phyloP scores from a whole-genome alignment of 2,113 vertebrate genomes.

The Oncorhynchus nerka region DNA sequence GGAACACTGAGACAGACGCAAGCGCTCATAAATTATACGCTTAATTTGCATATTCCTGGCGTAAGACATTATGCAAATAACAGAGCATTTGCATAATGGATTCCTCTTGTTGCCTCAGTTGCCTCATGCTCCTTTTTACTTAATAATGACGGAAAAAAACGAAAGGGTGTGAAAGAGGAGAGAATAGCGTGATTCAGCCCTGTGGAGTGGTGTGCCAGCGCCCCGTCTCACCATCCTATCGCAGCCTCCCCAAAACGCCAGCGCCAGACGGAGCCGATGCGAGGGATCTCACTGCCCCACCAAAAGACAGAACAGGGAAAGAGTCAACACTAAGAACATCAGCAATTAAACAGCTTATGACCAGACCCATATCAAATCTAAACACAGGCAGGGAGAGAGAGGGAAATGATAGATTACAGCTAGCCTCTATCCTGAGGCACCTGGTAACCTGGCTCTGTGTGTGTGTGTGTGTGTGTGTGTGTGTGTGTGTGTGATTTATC shows the following conservation, averaged over 20 bases:
- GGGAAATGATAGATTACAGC: neutral
- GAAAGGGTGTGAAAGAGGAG: constrained; percentile 64
- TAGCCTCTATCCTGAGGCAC: neutral
- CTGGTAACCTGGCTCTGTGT: neutral
- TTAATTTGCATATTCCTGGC: constrained; percentile 94
- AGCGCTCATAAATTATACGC: constrained; percentile 95
- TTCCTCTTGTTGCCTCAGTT: constrained; percentile 91
- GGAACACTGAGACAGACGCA: constrained; percentile 88
- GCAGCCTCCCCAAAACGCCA: constrained; percentile 38
- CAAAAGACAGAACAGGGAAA: neutral
- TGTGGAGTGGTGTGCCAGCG: constrained; percentile 23
- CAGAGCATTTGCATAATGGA: constrained; percentile 91
- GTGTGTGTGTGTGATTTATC: neutral
- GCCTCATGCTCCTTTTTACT: constrained; percentile 82
- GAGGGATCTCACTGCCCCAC: neutral
- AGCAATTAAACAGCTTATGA: constrained; percentile 27
- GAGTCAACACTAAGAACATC: constrained; percentile 18
- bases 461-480: no score
- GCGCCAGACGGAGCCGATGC: neutral
- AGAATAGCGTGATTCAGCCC: constrained; percentile 45
- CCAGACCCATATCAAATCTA: constrained; percentile 6
- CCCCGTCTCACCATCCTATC: constrained; percentile 27
- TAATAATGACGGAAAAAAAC: constrained; percentile 70
- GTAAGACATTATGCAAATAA: constrained; percentile 97
- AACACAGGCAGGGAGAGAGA: neutral